phyloP scores from a whole-genome alignment of 1,140 invertebrate species.

The Periplaneta americana region DNA sequence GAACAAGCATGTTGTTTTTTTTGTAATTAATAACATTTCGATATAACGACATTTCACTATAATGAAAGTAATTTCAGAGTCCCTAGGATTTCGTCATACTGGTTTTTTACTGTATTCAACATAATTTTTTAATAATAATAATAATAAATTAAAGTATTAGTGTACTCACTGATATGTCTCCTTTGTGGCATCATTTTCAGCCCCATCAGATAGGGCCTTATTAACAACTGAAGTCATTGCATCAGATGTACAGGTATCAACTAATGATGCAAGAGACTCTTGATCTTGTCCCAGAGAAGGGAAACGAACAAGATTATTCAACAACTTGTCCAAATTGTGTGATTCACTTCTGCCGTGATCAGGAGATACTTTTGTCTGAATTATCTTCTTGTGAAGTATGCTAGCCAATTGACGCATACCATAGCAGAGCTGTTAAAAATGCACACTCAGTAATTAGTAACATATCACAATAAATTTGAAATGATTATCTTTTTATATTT shows the following conservation, averaged over 20 bases:
- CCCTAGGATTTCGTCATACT: no score
- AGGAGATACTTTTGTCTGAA: background rate
- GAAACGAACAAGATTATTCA: background rate
- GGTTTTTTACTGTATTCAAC: no score
- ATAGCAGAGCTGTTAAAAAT: background rate
- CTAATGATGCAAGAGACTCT: background rate
- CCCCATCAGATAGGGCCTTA: background rate
- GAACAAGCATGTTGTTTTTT: no score
- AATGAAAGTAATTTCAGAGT: no score
- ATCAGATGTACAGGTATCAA: background rate
- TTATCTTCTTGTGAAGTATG: background rate
- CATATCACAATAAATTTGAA: no score
- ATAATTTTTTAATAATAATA: no score
- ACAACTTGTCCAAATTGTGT: background rate
- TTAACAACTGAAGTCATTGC: background rate
- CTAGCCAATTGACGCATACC: background rate
- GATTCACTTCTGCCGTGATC: background rate
- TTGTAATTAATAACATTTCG: no score
- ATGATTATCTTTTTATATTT: background rate
- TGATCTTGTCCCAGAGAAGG: background rate
- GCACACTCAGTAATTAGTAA: background rate
- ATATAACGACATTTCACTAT: no score
- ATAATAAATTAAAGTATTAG: no score
- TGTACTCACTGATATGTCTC: background rate
- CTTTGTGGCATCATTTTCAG: background rate